Evolutionary conservation across 1,140 invertebrate genomes (phyloP).

Genomic region (Belonocnema kinseyi): DNA sequence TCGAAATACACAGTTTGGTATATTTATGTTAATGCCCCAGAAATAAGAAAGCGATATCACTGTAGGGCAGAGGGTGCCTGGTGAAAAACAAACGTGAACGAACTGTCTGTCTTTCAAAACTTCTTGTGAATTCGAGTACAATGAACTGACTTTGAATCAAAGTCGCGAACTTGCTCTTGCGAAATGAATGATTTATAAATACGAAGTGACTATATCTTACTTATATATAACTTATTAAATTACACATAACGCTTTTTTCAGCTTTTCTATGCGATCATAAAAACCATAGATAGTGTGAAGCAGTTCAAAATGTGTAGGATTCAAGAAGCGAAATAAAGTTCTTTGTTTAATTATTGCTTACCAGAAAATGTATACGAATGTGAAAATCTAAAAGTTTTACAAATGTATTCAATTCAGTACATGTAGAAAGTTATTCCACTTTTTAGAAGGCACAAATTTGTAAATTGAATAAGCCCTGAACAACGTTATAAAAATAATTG

Average conservation of each 20-base stretch:
- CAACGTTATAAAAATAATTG: too few species aligned
- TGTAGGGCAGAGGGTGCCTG: background rate
- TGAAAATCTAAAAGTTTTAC: background rate
- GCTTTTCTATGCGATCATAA: too few species aligned
- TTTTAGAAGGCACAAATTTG: background rate
- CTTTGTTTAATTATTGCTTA: too few species aligned
- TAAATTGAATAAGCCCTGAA: background rate
- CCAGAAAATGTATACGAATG: too few species aligned
- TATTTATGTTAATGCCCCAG: constrained; percentile 19
- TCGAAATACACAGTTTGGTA: constrained; percentile 38
- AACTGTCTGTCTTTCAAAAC: background rate
- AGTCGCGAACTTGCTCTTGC: background rate
- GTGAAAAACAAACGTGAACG: background rate
- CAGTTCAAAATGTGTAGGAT: too few species aligned
- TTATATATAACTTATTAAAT: too few species aligned
- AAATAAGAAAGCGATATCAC: constrained; percentile 33
- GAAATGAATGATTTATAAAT: background rate
- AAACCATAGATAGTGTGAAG: too few species aligned
- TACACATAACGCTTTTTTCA: too few species aligned
- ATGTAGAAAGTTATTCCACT: background rate
- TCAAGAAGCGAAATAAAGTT: too few species aligned
- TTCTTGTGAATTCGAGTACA: constrained; percentile 4
- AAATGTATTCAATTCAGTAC: background rate
- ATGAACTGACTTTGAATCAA: background rate
- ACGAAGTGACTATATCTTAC: background rate